phyloP scores from a whole-genome alignment of 2,797 vertebrate species.

The Pygocentrus nattereri region DNA sequence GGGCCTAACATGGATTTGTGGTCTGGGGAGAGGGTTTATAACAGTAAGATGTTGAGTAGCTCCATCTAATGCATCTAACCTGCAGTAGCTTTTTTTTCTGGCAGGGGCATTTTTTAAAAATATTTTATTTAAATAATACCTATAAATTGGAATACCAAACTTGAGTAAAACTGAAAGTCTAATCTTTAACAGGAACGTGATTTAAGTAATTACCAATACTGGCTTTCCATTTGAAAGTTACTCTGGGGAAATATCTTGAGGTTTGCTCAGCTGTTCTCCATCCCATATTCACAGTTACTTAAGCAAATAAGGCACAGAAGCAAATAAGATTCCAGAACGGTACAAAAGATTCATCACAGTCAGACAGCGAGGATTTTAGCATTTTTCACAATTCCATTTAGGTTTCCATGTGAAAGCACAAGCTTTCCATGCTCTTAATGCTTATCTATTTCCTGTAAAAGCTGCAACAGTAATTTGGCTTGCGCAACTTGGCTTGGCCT shows the following conservation, averaged over 20 bases:
- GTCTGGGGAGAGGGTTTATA: too few relatives aligned
- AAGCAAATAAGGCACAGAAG: not conserved
- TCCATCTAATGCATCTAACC: too few relatives aligned
- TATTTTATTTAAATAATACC: too few relatives aligned
- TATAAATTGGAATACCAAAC: too few relatives aligned
- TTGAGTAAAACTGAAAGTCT: too few relatives aligned
- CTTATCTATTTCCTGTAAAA: slow-evolving; percentile 54
- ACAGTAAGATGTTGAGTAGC: too few relatives aligned
- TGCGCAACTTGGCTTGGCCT: slow-evolving; percentile 30
- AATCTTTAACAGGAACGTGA: too few relatives aligned
- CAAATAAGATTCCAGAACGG: not conserved
- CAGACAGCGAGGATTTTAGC: slow-evolving; percentile 1
- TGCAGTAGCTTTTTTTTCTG: too few relatives aligned
- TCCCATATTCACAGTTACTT: not conserved
- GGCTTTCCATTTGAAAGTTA: slow-evolving; percentile 8
- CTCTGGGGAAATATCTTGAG: not conserved
- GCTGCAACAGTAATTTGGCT: slow-evolving; percentile 56
- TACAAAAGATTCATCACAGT: not conserved
- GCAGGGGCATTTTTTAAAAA: too few relatives aligned
- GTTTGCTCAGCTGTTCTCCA: not conserved
- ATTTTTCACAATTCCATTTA: slow-evolving; percentile 59
- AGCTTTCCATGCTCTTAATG: slow-evolving; percentile 54
- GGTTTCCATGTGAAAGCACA: slow-evolving; percentile 59
- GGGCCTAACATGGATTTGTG: too few relatives aligned
- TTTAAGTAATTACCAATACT: not conserved